Base-by-base conservation (phyloP, 37 sponge, comb jelly and placozoan genomes). In the Geodia barretti region DNA sequence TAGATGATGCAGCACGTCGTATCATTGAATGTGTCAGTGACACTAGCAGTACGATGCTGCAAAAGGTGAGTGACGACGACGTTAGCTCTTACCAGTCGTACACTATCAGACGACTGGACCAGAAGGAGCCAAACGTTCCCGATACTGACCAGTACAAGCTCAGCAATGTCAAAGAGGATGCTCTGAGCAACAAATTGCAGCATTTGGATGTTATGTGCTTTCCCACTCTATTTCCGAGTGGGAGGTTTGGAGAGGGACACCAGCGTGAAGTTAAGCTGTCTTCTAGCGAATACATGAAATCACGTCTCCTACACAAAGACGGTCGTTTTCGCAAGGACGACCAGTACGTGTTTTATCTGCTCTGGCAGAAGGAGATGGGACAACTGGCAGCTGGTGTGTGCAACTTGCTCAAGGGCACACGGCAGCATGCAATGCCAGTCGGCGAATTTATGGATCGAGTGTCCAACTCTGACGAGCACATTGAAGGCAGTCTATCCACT, bases 71-170 rank as follows among this genome's bases (percentile, higher is more conserved):
- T 29, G 59, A 73, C 2, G 60, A 54, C n/a, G n/a, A n/a, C n/a
- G 79, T 78, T 64, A n/a, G n/a, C n/a, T n/a, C n/a, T n/a, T 78
- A 78, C 34, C 89, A 88, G 74, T 32, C 60, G 25, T 83, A 72
- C 84, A 88, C 89, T n/a, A 77, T 83, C 24, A 35, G 79, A 8
- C 35, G 59, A 5, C 21, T 88, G 68, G 75, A 88, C 59, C 61
- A 64, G 8, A 61, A 83, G 39, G 24, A 28, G 1, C n/a, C 73
- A 4, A 83, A 59, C 25, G 60, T 3, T 21, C 34, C 75, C 4
- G 90, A 89, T 39, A 80, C 79, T 43, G 84, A 84, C 1, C 85
- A 89, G 69, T 89, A 84, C 79, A 79, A 89, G 67, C 35, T 89
- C 64, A n/a, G 74, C 7, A 80, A 41, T 54, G 81, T 89, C 25